Conservation (phyloP, 2,113 vertebrate genomes). For the Tautogolabrus adspersus region DNA sequence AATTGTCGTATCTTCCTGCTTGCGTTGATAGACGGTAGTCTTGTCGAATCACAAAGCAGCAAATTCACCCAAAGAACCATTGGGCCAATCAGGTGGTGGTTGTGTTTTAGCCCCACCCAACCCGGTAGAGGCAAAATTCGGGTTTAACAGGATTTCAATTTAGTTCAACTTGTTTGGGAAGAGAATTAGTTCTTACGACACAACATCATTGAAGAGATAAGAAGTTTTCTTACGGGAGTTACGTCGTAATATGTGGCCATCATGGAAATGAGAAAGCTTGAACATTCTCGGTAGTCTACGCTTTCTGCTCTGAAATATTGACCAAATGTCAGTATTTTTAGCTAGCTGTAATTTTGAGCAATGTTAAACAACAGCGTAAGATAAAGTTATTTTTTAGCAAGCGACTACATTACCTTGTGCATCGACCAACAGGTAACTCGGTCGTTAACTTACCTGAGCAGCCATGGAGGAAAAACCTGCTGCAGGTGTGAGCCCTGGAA, state of each 20-base stretch:
- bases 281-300: neutral
- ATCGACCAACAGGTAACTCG: neutral
- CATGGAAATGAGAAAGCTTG: no score
- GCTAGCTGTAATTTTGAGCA: neutral
- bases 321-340: neutral
- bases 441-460: neutral
- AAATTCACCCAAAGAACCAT: neutral
- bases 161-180: no score
- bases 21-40: neutral
- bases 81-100: slow-evolving; percentile 53
- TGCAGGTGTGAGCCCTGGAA: neutral
- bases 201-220: no score
- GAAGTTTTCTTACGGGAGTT: no score
- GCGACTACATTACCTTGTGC: neutral
- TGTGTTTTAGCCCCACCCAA: slow-evolving; percentile 7
- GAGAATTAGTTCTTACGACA: no score
- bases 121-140: slow-evolving; percentile 3
- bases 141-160: neutral
- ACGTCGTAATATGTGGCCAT: no score
- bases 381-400: neutral
- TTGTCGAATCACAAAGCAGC: slow-evolving; percentile 41
- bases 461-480: slow-evolving; percentile 38
- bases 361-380: neutral
- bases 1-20: slow-evolving; percentile 3
- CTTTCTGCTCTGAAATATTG: neutral